phyloP scores from a whole-genome alignment of 2,113 vertebrate species.

The Cricetomys ansorgei region DNA sequence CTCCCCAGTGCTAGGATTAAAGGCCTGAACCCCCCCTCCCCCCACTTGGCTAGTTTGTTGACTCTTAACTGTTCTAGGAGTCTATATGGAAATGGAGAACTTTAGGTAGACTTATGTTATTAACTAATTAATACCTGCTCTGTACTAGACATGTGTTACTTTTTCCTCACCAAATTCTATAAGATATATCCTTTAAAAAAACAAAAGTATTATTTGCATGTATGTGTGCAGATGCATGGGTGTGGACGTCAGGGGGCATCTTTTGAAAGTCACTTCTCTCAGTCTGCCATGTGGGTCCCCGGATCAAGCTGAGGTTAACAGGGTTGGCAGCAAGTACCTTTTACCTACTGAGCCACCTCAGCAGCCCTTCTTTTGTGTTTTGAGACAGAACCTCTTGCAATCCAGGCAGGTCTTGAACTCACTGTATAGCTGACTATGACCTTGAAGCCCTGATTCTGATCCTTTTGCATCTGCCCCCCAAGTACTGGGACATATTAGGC shows the following conservation, averaged over 20 bases:
- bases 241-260: neutral
- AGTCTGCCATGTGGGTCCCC: too few species aligned
- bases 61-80: neutral
- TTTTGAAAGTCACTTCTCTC: neutral
- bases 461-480: neutral
- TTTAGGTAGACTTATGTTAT: neutral
- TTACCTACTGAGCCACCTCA: neutral
- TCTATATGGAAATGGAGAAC: neutral
- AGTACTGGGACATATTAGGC: neutral
- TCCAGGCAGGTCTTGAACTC: neutral
- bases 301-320: neutral
- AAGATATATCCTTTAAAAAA: neutral
- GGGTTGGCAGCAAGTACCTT: neutral
- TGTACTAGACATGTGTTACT: neutral
- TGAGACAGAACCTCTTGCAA: neutral
- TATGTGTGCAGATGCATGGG: neutral
- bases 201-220: neutral
- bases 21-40: neutral
- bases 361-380: neutral
- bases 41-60: too few species aligned
- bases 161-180: neutral
- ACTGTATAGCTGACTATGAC: neutral
- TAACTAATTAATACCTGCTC: neutral
- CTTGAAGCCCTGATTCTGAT: neutral
- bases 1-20: too few species aligned